These are phyloP conservation scores for Eueides isabella DNA, from an alignment of 1,140 invertebrate genomes.

Conservation along the genomic window DNA sequence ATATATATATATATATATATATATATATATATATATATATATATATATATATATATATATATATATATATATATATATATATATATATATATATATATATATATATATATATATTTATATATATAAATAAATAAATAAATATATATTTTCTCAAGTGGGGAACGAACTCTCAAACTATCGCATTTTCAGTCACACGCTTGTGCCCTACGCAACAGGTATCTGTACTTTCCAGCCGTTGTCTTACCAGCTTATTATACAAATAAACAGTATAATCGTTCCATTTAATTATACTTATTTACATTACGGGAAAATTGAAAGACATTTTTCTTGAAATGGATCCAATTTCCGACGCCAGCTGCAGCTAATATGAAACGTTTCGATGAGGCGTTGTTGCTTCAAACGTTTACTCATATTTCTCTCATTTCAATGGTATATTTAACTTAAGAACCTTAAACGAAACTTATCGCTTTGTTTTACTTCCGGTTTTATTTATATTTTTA, in stretches of 20 bases:
- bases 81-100: too few relatives aligned
- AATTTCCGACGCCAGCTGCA: slow-evolving; percentile 26
- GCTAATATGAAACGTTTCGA: neutral
- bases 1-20: too few relatives aligned
- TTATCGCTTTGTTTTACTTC: neutral
- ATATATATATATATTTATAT: too few relatives aligned
- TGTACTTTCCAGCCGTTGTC: too few relatives aligned
- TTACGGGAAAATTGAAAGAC: slow-evolving; percentile 2
- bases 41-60: too few relatives aligned
- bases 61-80: too few relatives aligned
- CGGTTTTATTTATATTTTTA: neutral
- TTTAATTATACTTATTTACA: slow-evolving; percentile 14
- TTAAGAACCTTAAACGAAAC: neutral
- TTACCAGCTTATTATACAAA: neutral
- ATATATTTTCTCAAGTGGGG: too few relatives aligned
- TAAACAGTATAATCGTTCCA: neutral
- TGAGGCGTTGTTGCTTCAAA: neutral
- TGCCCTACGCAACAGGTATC: too few relatives aligned
- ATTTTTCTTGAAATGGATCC: slow-evolving; percentile 24
- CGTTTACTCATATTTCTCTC: slow-evolving; percentile 1
- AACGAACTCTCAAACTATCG: too few relatives aligned
- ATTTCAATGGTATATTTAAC: neutral
- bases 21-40: too few relatives aligned
- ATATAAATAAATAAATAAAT: too few relatives aligned
- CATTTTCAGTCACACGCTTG: too few relatives aligned